These are phyloP conservation scores for Apteryx owenii DNA, from an alignment of 2,113 vertebrate genomes.

Conservation along the genomic window DNA sequence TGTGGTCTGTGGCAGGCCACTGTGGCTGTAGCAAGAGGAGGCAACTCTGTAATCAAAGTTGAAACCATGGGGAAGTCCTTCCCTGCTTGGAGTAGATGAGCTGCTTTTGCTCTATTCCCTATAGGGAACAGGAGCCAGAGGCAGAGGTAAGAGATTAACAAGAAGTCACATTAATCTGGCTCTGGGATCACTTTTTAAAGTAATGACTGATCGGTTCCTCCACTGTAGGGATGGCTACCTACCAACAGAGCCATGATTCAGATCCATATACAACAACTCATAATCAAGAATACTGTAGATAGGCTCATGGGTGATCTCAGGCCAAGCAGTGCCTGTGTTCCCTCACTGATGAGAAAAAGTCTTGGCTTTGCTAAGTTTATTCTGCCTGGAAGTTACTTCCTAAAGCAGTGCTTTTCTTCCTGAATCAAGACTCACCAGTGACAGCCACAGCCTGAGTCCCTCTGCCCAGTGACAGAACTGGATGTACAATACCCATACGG, in stretches of 20 bases:
- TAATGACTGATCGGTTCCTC: neutral
- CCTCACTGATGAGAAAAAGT: neutral
- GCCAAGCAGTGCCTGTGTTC: neutral
- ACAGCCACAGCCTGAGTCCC: neutral
- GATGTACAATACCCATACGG: neutral
- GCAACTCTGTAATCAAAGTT: neutral
- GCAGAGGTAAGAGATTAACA: neutral
- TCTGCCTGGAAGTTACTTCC: neutral
- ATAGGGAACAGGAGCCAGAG: neutral
- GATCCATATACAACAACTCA: neutral
- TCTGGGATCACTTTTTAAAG: neutral
- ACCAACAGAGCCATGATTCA: neutral
- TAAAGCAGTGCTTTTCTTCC: neutral
- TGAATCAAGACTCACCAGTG: accelerated
- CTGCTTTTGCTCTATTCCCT: neutral
- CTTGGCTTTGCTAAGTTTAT: neutral
- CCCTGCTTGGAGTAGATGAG: neutral
- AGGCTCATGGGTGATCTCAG: neutral
- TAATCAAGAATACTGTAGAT: neutral
- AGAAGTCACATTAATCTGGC: neutral
- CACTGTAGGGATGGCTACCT: neutral
- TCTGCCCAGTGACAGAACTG: neutral
- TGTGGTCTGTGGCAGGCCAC: neutral
- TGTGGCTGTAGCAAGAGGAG: neutral
- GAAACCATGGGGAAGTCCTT: accelerated